Conservation (phyloP, 2,113 vertebrate species). For the Sarotherodon lohbergeri region DNA sequence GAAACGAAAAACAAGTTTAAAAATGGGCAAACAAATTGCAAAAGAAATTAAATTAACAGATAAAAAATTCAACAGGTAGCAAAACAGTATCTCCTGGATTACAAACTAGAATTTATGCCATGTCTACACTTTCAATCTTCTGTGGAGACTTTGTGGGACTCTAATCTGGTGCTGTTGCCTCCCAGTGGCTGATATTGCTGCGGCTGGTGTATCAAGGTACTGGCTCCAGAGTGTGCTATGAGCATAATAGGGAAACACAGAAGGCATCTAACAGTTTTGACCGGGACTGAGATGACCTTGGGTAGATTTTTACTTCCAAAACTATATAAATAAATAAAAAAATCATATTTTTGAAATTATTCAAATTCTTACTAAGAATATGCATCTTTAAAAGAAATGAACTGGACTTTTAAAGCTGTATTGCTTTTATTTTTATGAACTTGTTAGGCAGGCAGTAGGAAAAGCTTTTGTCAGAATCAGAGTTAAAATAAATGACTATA, state of each 20-base stretch:
- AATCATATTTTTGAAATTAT: not conserved
- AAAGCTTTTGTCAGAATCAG: not conserved
- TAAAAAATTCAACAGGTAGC: not conserved
- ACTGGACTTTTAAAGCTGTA: not conserved
- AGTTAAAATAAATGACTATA: not conserved
- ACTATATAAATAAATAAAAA: not conserved
- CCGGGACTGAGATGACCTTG: not conserved
- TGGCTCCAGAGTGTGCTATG: not conserved
- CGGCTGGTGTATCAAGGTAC: not conserved
- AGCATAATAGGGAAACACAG: not conserved
- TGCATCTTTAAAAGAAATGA: not conserved
- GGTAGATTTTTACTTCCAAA: not conserved
- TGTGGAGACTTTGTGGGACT: not conserved
- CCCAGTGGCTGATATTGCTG: not conserved
- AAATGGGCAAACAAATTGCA: not conserved
- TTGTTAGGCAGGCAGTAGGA: not conserved
- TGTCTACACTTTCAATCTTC: not conserved
- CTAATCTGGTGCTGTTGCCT: not conserved
- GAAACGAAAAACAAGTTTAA: not conserved
- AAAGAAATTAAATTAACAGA: not conserved
- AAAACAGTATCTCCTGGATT: not conserved
- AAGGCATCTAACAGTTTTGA: not conserved
- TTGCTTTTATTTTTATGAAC: not conserved
- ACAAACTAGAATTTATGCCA: not conserved
- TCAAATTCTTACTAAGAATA: not conserved